Evolutionary conservation across 2,113 vertebrate species (phyloP).

Genomic region (Myrmecobius fasciatus): DNA sequence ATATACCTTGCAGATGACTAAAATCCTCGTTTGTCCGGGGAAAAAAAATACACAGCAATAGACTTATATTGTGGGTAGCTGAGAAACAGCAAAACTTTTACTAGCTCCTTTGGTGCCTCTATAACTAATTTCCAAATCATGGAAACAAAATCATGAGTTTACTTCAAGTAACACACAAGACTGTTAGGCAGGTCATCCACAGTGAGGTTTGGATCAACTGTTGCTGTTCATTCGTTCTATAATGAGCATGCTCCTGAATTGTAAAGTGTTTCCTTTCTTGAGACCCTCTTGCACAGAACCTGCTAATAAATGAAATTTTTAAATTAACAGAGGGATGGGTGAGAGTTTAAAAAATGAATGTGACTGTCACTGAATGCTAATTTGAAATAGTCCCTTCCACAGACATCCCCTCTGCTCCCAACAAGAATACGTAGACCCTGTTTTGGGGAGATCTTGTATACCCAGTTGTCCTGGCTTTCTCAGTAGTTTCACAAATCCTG

Average conservation of each 20-base stretch:
- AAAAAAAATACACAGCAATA: constrained; percentile 89
- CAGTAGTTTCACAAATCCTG: neutral
- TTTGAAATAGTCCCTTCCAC: neutral
- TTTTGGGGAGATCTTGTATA: neutral
- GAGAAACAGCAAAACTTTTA: constrained; percentile 77
- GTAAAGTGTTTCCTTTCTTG: constrained; percentile 78
- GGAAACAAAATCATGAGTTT: constrained; percentile 70
- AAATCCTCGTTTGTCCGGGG: constrained; percentile 73
- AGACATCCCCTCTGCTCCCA: neutral
- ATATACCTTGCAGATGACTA: constrained; percentile 77
- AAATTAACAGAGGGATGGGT: neutral
- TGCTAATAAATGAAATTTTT: constrained; percentile 53
- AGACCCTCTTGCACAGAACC: constrained; percentile 91
- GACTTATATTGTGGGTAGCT: constrained; percentile 84
- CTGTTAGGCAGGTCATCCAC: constrained; percentile 84
- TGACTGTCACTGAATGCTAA: neutral
- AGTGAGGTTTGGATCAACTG: constrained; percentile 80
- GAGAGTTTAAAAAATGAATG: neutral
- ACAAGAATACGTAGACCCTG: neutral
- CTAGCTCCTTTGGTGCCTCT: constrained; percentile 86
- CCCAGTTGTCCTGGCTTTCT: neutral
- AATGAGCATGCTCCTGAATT: constrained; percentile 84
- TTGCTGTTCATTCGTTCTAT: constrained; percentile 82
- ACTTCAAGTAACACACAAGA: constrained; percentile 79
- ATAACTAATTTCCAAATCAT: constrained; percentile 84